Evolutionary conservation across 2,888 invertebrate genomes (phyloP), one percentile per base, ranked within the genome.

Genomic region (Piscicola geometra): DNA sequence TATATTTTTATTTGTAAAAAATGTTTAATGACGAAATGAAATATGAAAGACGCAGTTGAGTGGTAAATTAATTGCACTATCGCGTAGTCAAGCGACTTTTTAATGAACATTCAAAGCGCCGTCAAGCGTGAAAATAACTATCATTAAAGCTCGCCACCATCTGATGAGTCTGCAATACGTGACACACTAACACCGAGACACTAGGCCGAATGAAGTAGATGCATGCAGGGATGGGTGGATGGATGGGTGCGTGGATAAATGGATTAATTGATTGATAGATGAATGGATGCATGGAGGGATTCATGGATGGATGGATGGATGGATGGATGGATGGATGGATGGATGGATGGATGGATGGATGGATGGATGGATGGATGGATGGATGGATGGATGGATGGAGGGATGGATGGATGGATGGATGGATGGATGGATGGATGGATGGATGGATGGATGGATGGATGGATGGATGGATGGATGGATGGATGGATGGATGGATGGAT

Each of bases 251-350:
- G 50, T 47, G 50, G 50, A 47, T n/a, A n/a, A n/a, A n/a, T n/a
- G n/a, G n/a, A n/a, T n/a, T n/a, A n/a, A n/a, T n/a, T n/a, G n/a
- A n/a, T n/a, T n/a, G n/a, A n/a, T n/a, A n/a, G n/a, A n/a, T n/a
- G n/a, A 41, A 15, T 68, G 30, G n/a, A 68, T 68, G 35, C 5
- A 68, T 68, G 35, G n/a, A 68, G 9, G 68, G n/a, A 33, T 68
- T 5, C 5, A 32, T 68, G n/a, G 12, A 30, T 68, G 35, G 12
- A 68, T 68, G 35, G n/a, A 68, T 68, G 68, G n/a, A 68, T 68
- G 30, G n/a, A 68, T 68, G 35, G n/a, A 68, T 68, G 35, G n/a
- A 68, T 68, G 35, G n/a, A 68, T 68, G 35, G n/a, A 68, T 68
- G 35, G n/a, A 33, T 68, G 35, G 12, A 12, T 68, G 35, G n/a